Evolutionary conservation across 2,888 invertebrate species (phyloP), one percentile per base, ranked within the genome.

Genomic region (Lasioglossum vierecki): DNA sequence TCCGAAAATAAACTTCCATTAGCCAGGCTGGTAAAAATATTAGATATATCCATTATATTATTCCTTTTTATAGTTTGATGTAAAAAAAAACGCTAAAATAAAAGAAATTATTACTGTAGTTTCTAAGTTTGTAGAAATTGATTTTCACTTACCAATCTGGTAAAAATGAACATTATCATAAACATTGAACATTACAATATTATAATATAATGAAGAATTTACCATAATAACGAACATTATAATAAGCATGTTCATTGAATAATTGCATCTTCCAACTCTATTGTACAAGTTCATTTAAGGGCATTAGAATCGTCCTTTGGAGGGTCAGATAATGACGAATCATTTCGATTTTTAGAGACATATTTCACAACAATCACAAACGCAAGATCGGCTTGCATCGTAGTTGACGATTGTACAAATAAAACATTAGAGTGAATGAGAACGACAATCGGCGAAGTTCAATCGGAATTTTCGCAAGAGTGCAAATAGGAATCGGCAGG

Each of bases 401-500:
- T 22, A 53, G 49, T 53, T 22, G 22, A 53, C 49, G 49, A 22
- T n/a, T 57, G n/a, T n/a, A 9, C 4, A 9, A 3, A 57, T 9
- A n/a, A 3, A 6, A 13, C 15, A 30, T 30, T 63, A 30, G 13
- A 6, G 5, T 1, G 63, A 63, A 5, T 6, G 15, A 6, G 15
- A 63, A 63, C 15, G 15, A 13, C 15, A 63, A 63, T 63, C 15
- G 30, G 15, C 30, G 5, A 26, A 26, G 15, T 63, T 63, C 30
- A 15, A 30, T 63, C 5, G 30, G 63, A 30, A 18, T n/a, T 15
- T 30, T 30, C 63, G 63, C 63, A 18, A 30, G 8, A 30, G 8
- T 15, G 30, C 18, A 30, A 63, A 63, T 18, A n/a, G n/a, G 30
- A 70, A 82, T 78, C 74, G 85, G 78, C 88, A 87, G 84, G 87